Base-by-base conservation (phyloP, 2,888 invertebrate genomes). In the Agonopterix heracliana region DNA sequence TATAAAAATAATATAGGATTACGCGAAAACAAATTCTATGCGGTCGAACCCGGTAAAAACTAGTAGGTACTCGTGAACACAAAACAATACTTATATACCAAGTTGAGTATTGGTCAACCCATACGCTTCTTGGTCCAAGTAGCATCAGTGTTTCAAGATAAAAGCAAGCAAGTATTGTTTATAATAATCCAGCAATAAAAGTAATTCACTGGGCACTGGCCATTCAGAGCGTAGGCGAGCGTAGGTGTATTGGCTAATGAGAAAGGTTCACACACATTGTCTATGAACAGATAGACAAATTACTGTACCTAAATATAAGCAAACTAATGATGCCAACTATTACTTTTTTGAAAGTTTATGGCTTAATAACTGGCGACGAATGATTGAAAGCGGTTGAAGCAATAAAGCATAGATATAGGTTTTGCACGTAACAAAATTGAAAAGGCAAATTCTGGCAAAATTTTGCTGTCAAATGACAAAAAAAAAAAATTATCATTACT, bases 171-270 rank as follows among this genome's bases (percentile, higher is more conserved):
- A 38, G 38, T n/a, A 38, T 38, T 38, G n/a, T 38, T 38, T 44
- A 48, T 48, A 36, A 17, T 34, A 17, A 45, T 34, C 44, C 13
- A 41, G 41, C 36, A 44, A 35, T 38, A 46, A 17, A 35, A n/a
- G 9, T 26, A 26, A 26, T 26, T 26, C 26, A 26, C 35, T n/a
- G 38, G 9, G 41, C 44, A 47, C 44, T 47, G 51, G 51, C 54
- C 63, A 57, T 58, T 56, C 50, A 52, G 49, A 11, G 54, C 56
- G 70, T 67, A 55, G 67, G 65, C 59, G 66, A 54, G 57, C 58
- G 71, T 73, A 63, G 72, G 73, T 60, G 73, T 64, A 13, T 50
- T 54, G 43, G 55, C 62, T 74, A 74, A 74, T 74, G 74, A 74
- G 69, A 51, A 61, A 58, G 56, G 68, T 72, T 74, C 74, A 74